Evolutionary conservation across 2,113 vertebrate species (phyloP).

Genomic region (Sclerurus mexicanus): DNA sequence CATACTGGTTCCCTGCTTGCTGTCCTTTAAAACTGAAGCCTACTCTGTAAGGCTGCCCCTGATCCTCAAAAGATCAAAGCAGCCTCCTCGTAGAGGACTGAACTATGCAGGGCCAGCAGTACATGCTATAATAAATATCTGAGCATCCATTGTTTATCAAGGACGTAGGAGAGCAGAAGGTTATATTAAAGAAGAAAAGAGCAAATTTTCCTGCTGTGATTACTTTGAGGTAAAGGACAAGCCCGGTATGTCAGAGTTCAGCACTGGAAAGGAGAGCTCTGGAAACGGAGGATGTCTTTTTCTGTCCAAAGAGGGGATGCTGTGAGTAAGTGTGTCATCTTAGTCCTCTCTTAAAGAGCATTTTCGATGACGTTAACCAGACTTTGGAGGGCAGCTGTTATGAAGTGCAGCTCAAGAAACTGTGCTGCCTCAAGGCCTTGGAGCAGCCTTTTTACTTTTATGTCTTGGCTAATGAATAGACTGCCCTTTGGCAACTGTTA

Average conservation of each 20-base stretch:
- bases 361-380: conserved; percentile 33
- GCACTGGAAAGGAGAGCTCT: background rate
- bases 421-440: conserved; percentile 5
- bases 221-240: background rate
- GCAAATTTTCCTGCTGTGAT: background rate
- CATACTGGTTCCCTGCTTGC: fast-evolving
- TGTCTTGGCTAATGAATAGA: conserved; percentile 34
- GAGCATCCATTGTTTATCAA: background rate
- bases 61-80: background rate
- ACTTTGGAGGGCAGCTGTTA: conserved; percentile 40
- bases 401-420: conserved; percentile 13
- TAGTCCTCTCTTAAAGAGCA: background rate
- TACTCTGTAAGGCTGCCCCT: background rate
- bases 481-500: conserved; percentile 48
- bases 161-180: background rate
- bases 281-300: background rate
- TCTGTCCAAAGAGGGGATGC: background rate
- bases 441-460: conserved; percentile 47
- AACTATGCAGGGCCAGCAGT: background rate
- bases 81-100: background rate
- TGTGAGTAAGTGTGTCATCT: background rate
- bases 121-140: background rate
- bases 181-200: background rate
- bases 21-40: background rate
- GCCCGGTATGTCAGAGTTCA: background rate